Evolutionary conservation across 53 echinoderm and acorn worm species (phyloP).

Genomic region (Holothuria scabra): DNA sequence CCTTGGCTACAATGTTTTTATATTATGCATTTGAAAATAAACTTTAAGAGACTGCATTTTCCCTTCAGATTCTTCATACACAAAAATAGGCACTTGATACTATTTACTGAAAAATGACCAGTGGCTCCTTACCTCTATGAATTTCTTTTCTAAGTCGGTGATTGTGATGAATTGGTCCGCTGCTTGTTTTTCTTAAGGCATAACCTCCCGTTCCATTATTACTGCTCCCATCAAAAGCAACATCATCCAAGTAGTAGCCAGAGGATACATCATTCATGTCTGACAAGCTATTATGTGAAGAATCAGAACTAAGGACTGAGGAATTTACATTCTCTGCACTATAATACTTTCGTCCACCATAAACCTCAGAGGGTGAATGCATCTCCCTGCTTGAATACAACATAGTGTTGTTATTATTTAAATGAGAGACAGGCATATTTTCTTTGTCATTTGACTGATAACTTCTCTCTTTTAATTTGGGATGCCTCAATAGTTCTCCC

Average conservation of each 20-base stretch:
- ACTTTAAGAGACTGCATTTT: too few species aligned
- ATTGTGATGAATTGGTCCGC: conserved; percentile 21
- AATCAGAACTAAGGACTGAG: conserved; percentile 38
- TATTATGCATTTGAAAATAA: too few species aligned
- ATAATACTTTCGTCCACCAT: background rate
- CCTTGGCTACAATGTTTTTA: too few species aligned
- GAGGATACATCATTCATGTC: conserved; percentile 8
- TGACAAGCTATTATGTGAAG: conserved; percentile 35
- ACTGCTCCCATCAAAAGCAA: conserved; percentile 1
- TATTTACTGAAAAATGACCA: too few species aligned
- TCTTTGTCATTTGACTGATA: background rate
- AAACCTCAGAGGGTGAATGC: background rate
- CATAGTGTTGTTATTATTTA: background rate
- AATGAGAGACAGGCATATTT: background rate
- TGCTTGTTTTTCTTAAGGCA: conserved; percentile 8
- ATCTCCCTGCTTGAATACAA: background rate
- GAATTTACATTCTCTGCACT: conserved; percentile 36
- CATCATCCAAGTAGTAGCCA: background rate
- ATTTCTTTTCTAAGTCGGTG: background rate
- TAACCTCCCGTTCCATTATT: background rate
- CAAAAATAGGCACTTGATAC: too few species aligned
- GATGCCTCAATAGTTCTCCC: conserved; percentile 72
- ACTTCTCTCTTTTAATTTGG: conserved; percentile 30
- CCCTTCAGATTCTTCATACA: too few species aligned
- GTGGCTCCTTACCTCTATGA: conserved; percentile 17